A percentile compares a stretch with the other conserved stretches of the same genome.
phyloP scores from a whole-genome alignment of 1,140 invertebrate species.

The Ruditapes philippinarum region DNA sequence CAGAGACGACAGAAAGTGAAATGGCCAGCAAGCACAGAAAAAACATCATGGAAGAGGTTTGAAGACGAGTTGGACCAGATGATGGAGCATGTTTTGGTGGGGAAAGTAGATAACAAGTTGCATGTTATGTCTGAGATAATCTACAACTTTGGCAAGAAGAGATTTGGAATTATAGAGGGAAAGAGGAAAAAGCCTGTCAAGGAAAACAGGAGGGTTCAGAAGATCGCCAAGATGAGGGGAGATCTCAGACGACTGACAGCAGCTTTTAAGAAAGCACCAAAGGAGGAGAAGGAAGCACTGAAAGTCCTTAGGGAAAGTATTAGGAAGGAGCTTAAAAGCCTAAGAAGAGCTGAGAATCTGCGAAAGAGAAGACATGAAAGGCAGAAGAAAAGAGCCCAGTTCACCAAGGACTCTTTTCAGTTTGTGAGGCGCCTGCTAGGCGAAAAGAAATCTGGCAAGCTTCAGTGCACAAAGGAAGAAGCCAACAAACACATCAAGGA shows the following conservation, averaged over 20 bases:
- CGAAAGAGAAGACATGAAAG: not conserved
- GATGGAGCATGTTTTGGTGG: not conserved
- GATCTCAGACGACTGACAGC: not conserved
- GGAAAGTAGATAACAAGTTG: not conserved
- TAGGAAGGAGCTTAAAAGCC: not conserved
- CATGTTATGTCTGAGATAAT: not conserved
- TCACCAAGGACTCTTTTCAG: not conserved
- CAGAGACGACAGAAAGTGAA: not conserved
- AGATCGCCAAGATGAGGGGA: not conserved
- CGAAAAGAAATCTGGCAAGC: conserved; percentile 19
- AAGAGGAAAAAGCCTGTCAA: not conserved
- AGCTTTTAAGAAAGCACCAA: not conserved
- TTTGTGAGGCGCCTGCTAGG: not conserved
- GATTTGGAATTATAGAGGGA: not conserved
- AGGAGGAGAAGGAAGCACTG: conserved; percentile 13
- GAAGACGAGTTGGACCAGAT: conserved; percentile 25
- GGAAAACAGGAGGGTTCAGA: not conserved
- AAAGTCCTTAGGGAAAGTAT: not conserved
- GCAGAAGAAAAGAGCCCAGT: not conserved
- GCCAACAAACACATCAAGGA: not conserved
- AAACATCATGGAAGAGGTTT: conserved; percentile 10
- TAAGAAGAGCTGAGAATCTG: conserved; percentile 4
- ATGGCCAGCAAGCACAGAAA: conserved; percentile 21
- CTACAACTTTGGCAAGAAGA: conserved; percentile 2
- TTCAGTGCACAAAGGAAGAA: not conserved